Percentiles rank a stretch among this genome's conserved stretches.
Evolutionary conservation across 2,888 invertebrate genomes (phyloP).

Genomic region (Hofmannophila pseudospretella): DNA sequence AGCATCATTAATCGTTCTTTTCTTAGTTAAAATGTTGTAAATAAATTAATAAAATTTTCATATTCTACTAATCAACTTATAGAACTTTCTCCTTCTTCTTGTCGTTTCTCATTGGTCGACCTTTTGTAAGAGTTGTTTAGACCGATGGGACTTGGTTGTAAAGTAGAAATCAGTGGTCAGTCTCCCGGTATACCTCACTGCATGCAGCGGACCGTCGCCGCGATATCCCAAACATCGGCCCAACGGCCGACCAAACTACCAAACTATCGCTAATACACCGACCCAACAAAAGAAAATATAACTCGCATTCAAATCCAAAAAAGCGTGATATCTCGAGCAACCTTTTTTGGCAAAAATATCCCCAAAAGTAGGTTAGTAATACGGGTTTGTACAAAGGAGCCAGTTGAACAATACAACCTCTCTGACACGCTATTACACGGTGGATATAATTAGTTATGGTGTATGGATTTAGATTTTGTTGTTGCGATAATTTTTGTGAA

Average conservation of each 20-base stretch:
- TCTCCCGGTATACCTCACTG: too few species aligned
- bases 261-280: conserved; percentile 57
- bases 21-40: too few species aligned
- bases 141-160: too few species aligned
- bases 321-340: conserved; percentile 63
- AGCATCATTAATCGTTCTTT: too few species aligned
- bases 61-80: too few species aligned
- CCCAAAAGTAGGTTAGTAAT: conserved; percentile 77
- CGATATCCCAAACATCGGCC: background rate
- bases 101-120: too few species aligned
- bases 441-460: conserved; percentile 78
- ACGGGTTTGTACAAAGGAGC: conserved; percentile 54
- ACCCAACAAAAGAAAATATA: conserved; percentile 64
- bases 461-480: conserved; percentile 75
- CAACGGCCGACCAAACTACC: conserved; percentile 29
- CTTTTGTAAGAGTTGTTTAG: too few species aligned
- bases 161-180: too few species aligned
- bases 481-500: conserved; percentile 73
- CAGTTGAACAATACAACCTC: conserved; percentile 52
- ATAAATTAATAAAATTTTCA: too few species aligned
- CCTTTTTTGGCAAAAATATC: conserved; percentile 60
- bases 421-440: conserved; percentile 64
- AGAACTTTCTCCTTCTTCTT: too few species aligned
- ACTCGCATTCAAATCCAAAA: conserved; percentile 64
- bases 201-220: background rate